phyloP scores from a whole-genome alignment of 2,888 invertebrate species.

The Scaptomyza parva region DNA sequence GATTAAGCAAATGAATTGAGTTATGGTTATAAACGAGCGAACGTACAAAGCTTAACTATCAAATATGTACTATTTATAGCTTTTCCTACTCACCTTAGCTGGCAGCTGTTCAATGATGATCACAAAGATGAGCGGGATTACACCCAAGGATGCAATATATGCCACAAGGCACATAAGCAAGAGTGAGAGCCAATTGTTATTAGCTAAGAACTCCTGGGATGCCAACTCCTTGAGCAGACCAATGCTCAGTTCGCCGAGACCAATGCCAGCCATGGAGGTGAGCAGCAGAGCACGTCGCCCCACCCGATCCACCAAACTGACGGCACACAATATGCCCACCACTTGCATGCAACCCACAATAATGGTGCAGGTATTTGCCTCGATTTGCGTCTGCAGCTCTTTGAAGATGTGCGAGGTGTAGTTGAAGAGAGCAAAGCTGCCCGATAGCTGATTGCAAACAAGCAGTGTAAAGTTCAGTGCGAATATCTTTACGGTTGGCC shows the following conservation, averaged over 20 bases:
- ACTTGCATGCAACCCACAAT: constrained; percentile 75
- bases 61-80: too few relatives aligned
- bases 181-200: constrained; percentile 73
- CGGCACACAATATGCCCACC: constrained; percentile 67
- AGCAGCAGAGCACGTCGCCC: constrained; percentile 75
- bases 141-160: constrained; percentile 71
- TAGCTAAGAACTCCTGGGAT: constrained; percentile 46
- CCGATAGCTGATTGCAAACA: constrained; percentile 74
- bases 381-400: constrained; percentile 64
- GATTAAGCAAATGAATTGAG: constrained; percentile 9
- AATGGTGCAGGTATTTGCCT: constrained; percentile 76
- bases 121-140: constrained; percentile 74
- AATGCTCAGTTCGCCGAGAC: constrained; percentile 65
- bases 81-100: constrained; percentile 69
- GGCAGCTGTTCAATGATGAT: constrained; percentile 79
- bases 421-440: constrained; percentile 76
- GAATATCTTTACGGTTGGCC: constrained; percentile 67
- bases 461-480: constrained; percentile 62
- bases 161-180: constrained; percentile 72
- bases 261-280: constrained; percentile 70
- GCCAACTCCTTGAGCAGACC: constrained; percentile 65
- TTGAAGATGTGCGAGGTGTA: constrained; percentile 79
- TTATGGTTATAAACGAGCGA: not conserved
- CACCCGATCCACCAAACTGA: constrained; percentile 69
- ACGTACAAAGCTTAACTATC: too few relatives aligned